phyloP scores from a whole-genome alignment of 2,888 invertebrate genomes.

The Candidula unifasciata region DNA sequence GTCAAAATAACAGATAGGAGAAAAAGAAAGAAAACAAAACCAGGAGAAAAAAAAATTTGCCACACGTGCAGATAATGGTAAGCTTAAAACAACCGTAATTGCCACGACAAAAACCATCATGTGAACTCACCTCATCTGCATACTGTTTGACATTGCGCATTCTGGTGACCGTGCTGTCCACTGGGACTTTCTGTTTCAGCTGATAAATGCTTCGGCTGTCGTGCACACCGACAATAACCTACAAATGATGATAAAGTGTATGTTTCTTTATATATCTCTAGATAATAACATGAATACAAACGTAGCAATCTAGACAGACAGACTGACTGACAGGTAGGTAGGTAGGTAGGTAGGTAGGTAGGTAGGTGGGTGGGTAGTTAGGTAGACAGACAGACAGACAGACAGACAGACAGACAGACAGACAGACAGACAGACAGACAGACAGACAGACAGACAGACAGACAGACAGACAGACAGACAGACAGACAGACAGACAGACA shows the following conservation, averaged over 20 bases:
- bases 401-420: conserved; percentile 17
- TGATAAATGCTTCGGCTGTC: conserved; percentile 70
- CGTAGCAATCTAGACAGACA: neutral
- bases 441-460: conserved; percentile 30
- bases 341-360: too few species aligned
- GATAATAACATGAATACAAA: too few species aligned
- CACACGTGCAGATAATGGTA: too few species aligned
- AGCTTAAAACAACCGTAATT: too few species aligned
- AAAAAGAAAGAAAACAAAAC: too few species aligned
- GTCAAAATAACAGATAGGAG: too few species aligned
- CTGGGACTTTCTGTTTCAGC: conserved; percentile 70
- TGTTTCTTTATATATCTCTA: too few species aligned
- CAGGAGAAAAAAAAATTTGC: too few species aligned
- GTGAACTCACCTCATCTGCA: conserved; percentile 67
- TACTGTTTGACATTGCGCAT: conserved; percentile 72
- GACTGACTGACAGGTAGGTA: neutral
- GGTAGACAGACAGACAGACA: too few species aligned
- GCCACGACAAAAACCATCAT: too few species aligned
- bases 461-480: conserved; percentile 32
- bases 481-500: too few species aligned
- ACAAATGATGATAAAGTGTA: neutral
- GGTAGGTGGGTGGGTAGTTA: too few species aligned
- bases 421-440: conserved; percentile 41
- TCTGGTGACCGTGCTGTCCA: conserved; percentile 69
- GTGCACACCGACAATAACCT: conserved; percentile 71